Evolutionary conservation across 2,888 invertebrate genomes (phyloP), one percentile per base, ranked within the genome.

Genomic region (Ecliptopera silaceata): DNA sequence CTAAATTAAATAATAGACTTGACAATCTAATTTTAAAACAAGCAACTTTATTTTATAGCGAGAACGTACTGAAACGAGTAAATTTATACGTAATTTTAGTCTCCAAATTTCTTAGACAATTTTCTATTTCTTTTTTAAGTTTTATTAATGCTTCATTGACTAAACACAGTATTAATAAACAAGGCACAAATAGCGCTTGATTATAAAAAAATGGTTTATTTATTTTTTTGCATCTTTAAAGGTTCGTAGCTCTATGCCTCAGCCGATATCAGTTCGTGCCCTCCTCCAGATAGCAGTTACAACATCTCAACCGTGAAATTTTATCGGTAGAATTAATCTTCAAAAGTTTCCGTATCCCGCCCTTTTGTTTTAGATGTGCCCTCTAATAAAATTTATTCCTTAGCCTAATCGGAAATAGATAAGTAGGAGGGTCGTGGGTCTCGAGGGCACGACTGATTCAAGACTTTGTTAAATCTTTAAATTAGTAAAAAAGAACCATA

Each of bases 311-410:
- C 80, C 86, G 87, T 84, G 84, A 87, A 89, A 88, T 90, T 88
- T 88, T 88, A 90, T 90, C 90, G 80, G 72, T 77, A 79, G 84
- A 88, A 89, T 90, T 88, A 90, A 90, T 89, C 90, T 88, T 76
- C 69, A 84, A 83, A 84, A 88, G 79, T 87, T 85, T 75, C 73
- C 74, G 76, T 66, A 66, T 65, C 67, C 67, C 70, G 79, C 79
- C 82, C 84, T 82, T 85, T 89, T 87, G 81, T 86, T 86, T 86
- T 77, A 80, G 75, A 77, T 78, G 75, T 78, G 77, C 70, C 62
- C 75, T 76, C 74, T 75, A 84, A 81, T 83, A 80, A 83, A 86
- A 86, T 87, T 85, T 86, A 86, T 85, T 82, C 72, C 72, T 69
- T 73, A 71, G 70, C 75, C 75, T 82, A 86, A 86, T 86, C 81